phyloP scores from a whole-genome alignment of 2,113 vertebrate species.

The Taxidea taxus region DNA sequence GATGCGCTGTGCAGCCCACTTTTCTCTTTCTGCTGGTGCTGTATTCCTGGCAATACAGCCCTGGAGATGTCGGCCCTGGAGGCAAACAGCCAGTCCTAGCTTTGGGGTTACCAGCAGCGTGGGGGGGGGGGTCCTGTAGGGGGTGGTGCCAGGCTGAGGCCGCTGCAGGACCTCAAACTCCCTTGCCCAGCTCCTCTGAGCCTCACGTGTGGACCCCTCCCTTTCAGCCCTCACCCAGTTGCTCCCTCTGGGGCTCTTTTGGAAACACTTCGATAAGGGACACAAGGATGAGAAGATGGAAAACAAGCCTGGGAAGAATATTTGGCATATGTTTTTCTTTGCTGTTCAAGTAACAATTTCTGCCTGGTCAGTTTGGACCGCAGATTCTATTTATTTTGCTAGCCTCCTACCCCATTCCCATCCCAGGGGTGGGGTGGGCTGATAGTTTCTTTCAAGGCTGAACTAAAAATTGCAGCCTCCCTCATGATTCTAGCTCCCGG shows the following conservation, averaged over 20 bases:
- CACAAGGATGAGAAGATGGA: not conserved
- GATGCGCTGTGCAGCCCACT: accelerated
- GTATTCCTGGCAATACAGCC: not conserved
- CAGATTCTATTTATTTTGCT: conserved; percentile 22
- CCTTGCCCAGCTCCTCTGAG: not conserved
- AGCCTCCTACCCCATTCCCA: conserved; percentile 8
- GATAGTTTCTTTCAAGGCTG: conserved; percentile 57
- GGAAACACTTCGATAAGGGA: not conserved
- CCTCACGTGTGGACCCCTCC: not conserved
- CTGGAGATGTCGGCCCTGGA: not conserved
- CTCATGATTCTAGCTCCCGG: not conserved
- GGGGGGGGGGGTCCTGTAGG: not conserved
- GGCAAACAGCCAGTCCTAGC: not conserved
- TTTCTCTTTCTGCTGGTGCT: not conserved
- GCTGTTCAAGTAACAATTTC: conserved; percentile 32
- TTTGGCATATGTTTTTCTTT: not conserved
- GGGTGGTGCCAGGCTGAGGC: not conserved
- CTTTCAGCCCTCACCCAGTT: not conserved
- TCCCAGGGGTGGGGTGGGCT: not conserved
- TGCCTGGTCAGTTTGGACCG: not conserved
- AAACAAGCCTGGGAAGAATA: not conserved
- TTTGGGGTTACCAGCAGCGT: not conserved
- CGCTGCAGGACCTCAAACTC: not conserved
- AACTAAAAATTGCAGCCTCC: conserved; percentile 52
- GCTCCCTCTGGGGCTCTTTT: not conserved